These are phyloP conservation scores for Clusia tigrina DNA, from an alignment of 2,888 invertebrate species.

Conservation along the genomic window DNA sequence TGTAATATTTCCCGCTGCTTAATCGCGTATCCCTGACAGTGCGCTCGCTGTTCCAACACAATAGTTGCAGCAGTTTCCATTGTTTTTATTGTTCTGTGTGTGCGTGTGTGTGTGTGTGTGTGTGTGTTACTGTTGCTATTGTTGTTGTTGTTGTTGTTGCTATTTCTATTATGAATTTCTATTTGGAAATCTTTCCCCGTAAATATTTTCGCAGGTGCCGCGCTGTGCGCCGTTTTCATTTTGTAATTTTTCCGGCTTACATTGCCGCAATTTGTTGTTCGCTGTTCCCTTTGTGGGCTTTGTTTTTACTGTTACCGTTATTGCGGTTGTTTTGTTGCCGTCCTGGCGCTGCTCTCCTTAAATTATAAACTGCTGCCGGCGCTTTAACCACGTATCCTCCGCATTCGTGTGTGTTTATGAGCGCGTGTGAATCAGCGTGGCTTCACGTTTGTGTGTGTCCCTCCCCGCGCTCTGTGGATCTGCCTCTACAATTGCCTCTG, in stretches of 20 bases:
- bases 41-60: too few relatives aligned
- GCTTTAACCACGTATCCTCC: not conserved
- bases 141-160: not conserved
- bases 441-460: not conserved
- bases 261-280: not conserved
- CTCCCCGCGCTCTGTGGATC: not conserved
- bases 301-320: not conserved
- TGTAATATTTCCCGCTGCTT: not conserved
- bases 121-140: too few relatives aligned
- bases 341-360: not conserved
- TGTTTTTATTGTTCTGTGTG: not conserved
- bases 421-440: not conserved
- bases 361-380: too few relatives aligned
- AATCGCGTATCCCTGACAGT: not conserved
- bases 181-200: constrained; percentile 2
- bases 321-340: not conserved
- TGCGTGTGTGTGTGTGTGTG: not conserved
- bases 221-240: not conserved
- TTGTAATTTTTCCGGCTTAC: not conserved
- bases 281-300: not conserved
- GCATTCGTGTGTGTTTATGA: not conserved
- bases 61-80: not conserved
- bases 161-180: constrained; percentile 5
- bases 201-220: constrained; percentile 14
- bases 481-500: too few relatives aligned